Percentiles rank a stretch among this genome's conserved stretches.
These are phyloP conservation scores for Chrysotoxum bicinctum DNA, from an alignment of 2,888 invertebrate genomes.

Conservation along the genomic window DNA sequence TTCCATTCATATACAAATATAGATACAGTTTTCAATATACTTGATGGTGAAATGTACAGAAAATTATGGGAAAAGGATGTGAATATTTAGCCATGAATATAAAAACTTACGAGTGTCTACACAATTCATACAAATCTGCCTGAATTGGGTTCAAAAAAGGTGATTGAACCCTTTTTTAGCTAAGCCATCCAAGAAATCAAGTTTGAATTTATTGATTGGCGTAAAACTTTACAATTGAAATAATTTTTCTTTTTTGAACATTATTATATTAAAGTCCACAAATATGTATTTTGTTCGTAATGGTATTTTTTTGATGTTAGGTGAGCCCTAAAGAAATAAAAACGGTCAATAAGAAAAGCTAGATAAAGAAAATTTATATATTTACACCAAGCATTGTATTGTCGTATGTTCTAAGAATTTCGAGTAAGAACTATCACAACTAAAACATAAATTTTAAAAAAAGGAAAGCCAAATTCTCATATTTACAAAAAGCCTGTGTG, in stretches of 20 bases:
- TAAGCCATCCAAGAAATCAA: background rate
- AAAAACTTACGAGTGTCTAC: background rate
- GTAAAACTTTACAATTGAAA: background rate
- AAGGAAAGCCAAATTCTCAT: too few species aligned
- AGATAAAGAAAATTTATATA: too few species aligned
- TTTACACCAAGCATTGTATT: too few species aligned
- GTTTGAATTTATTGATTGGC: background rate
- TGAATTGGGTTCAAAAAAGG: background rate
- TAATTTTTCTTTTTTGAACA: background rate
- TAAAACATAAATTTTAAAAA: too few species aligned
- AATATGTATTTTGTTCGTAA: background rate
- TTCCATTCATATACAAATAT: background rate
- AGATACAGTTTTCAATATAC: background rate
- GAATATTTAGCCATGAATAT: background rate
- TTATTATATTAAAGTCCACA: background rate
- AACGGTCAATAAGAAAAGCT: too few species aligned
- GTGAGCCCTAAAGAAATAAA: background rate
- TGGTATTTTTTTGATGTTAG: background rate
- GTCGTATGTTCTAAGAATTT: too few species aligned
- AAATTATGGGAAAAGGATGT: background rate
- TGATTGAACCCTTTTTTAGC: background rate
- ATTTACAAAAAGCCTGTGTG: too few species aligned
- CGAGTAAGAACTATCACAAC: too few species aligned
- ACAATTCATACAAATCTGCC: background rate
- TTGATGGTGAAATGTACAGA: conserved; percentile 2